These are phyloP conservation scores for Neoascia interrupta DNA, from an alignment of 2,888 invertebrate species.

Conservation along the genomic window DNA sequence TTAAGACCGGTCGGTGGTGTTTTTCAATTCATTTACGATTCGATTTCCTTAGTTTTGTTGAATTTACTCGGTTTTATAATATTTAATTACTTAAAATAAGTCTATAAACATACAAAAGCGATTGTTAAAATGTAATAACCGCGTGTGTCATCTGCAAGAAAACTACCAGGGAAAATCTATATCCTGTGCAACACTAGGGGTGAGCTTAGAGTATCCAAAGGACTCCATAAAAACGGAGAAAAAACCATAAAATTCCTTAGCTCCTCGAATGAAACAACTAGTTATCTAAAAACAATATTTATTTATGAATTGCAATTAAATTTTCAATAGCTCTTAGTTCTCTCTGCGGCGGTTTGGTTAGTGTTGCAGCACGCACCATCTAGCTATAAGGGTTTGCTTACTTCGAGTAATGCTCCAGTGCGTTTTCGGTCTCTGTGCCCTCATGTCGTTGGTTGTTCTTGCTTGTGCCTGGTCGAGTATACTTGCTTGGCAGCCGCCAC, in stretches of 20 bases:
- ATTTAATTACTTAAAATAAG: background rate
- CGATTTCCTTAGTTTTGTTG: background rate
- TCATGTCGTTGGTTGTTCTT: background rate
- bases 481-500: slow-evolving; percentile 3
- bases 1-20: background rate
- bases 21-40: slow-evolving; percentile 6
- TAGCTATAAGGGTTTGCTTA: background rate
- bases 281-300: slow-evolving; percentile 10
- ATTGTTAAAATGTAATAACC: background rate
- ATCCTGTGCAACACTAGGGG: slow-evolving; percentile 22
- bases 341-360: background rate
- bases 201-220: slow-evolving; percentile 9
- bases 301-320: slow-evolving; percentile 13
- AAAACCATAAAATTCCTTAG: slow-evolving; percentile 32
- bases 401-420: slow-evolving; percentile 50
- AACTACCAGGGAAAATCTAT: background rate
- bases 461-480: slow-evolving; percentile 8
- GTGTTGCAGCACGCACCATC: slow-evolving; percentile 3
- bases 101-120: background rate
- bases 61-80: background rate
- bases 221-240: background rate
- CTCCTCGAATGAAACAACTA: slow-evolving; percentile 45
- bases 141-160: background rate
- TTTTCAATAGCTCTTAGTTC: background rate
- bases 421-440: slow-evolving; percentile 1